These are phyloP conservation scores for Rynchops niger DNA, from an alignment of 2,113 vertebrate genomes.

Conservation along the genomic window DNA sequence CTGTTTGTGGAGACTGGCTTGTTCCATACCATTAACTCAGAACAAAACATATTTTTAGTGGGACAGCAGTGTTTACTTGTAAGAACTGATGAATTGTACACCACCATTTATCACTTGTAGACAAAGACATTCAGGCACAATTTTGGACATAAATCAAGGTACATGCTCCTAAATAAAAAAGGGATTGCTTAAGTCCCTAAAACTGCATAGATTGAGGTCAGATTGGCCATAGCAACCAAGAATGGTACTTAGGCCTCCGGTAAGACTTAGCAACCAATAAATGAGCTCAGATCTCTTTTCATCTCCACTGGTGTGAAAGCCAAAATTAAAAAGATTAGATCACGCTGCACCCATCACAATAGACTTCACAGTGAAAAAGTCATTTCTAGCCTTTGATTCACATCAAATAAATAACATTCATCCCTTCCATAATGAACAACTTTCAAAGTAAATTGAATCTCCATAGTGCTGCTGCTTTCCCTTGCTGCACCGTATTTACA, in stretches of 20 bases:
- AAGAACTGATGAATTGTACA: slow-evolving; percentile 78
- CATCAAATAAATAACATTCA: slow-evolving; percentile 83
- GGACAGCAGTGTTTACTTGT: slow-evolving; percentile 81
- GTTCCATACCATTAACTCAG: slow-evolving; percentile 84
- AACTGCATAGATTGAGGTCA: slow-evolving; percentile 80
- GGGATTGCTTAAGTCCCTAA: slow-evolving; percentile 72
- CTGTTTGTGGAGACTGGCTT: slow-evolving; percentile 77
- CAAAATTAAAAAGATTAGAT: slow-evolving; percentile 87
- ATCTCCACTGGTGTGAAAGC: slow-evolving; percentile 80
- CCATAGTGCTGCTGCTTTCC: slow-evolving; percentile 74
- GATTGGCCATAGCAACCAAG: slow-evolving; percentile 78
- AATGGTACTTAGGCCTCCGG: slow-evolving; percentile 74
- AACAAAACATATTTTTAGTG: slow-evolving; percentile 84
- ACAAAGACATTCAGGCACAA: slow-evolving; percentile 76
- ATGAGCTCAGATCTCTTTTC: slow-evolving; percentile 80
- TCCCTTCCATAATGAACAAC: slow-evolving; percentile 81
- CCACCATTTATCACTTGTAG: slow-evolving; percentile 75
- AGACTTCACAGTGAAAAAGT: slow-evolving; percentile 80
- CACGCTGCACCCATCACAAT: slow-evolving; percentile 77
- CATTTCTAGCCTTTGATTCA: slow-evolving; percentile 80
- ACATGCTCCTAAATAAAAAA: slow-evolving; percentile 73
- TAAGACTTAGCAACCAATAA: slow-evolving; percentile 81
- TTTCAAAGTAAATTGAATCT: slow-evolving; percentile 84
- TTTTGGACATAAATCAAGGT: slow-evolving; percentile 84
- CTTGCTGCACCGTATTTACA: slow-evolving; percentile 77